Evolutionary conservation across 2,888 invertebrate species (phyloP).

Genomic region (Cyrtodaria siliqua): DNA sequence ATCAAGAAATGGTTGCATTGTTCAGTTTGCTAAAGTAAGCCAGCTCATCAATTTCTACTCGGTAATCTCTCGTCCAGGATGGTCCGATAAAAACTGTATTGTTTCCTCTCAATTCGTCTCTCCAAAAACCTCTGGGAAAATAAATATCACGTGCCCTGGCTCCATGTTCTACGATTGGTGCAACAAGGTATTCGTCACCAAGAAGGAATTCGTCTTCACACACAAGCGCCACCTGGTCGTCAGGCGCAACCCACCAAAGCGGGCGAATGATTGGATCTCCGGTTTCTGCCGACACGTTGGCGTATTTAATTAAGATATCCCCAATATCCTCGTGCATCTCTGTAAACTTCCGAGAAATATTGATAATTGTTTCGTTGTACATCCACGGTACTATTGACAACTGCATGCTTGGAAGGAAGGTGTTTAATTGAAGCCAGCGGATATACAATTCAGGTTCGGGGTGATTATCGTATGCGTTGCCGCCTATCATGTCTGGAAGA

Average conservation of each 20-base stretch:
- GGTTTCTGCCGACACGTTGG: conserved; percentile 70
- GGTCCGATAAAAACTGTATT: conserved; percentile 55
- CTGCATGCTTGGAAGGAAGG: conserved; percentile 96
- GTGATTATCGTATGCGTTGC: conserved; percentile 79
- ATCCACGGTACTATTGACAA: conserved; percentile 90
- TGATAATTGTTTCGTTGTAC: conserved; percentile 69
- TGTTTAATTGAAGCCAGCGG: conserved; percentile 94
- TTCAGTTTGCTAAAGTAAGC: conserved; percentile 65
- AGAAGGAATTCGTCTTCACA: conserved; percentile 90
- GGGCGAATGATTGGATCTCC: conserved; percentile 95
- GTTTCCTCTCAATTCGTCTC: conserved; percentile 55
- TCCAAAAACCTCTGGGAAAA: conserved; percentile 74
- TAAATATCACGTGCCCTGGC: conserved; percentile 79
- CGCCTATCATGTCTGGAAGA: conserved; percentile 93
- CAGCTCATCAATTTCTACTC: conserved; percentile 70
- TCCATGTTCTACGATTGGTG: conserved; percentile 82
- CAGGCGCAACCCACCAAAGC: conserved; percentile 94
- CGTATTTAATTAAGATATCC: conserved; percentile 71
- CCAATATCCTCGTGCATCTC: conserved; percentile 74
- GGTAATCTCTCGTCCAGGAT: conserved; percentile 66
- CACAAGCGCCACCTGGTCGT: conserved; percentile 91
- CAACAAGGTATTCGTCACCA: conserved; percentile 82
- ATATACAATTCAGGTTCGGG: conserved; percentile 88
- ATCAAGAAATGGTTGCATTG: too few relatives aligned
- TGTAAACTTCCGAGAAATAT: conserved; percentile 70